These are phyloP conservation scores for Xiphophorus maculatus DNA, from an alignment of 2,113 vertebrate genomes.

Conservation along the genomic window DNA sequence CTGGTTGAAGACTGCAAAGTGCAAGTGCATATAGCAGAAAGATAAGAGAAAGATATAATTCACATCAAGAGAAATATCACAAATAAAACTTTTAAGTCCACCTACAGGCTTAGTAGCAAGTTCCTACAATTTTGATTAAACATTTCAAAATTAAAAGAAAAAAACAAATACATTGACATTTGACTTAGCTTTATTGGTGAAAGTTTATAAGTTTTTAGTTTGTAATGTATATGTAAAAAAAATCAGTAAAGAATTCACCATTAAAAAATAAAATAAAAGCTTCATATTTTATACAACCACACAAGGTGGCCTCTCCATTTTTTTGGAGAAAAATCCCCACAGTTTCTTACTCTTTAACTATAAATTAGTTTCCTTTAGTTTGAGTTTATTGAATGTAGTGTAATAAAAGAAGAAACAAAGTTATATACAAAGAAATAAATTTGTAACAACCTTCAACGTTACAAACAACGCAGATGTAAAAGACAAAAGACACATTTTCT, in stretches of 20 bases:
- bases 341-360: too few relatives aligned
- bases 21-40: not conserved
- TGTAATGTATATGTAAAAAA: not conserved
- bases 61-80: not conserved
- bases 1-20: not conserved
- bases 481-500: not conserved
- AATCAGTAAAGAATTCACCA: not conserved
- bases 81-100: not conserved
- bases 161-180: not conserved
- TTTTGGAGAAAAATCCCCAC: too few relatives aligned
- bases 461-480: too few relatives aligned
- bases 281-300: not conserved
- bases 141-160: not conserved
- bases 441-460: too few relatives aligned
- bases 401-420: too few relatives aligned
- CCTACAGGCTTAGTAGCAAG: not conserved
- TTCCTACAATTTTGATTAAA: not conserved
- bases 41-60: not conserved
- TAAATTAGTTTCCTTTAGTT: too few relatives aligned
- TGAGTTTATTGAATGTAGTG: too few relatives aligned
- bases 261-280: too few relatives aligned
- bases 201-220: not conserved
- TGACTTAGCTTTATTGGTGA: not conserved
- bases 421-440: too few relatives aligned
- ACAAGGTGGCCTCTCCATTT: not conserved